Evolutionary conservation across 1,140 invertebrate species (phyloP).

Genomic region (Batillaria attramentaria): DNA sequence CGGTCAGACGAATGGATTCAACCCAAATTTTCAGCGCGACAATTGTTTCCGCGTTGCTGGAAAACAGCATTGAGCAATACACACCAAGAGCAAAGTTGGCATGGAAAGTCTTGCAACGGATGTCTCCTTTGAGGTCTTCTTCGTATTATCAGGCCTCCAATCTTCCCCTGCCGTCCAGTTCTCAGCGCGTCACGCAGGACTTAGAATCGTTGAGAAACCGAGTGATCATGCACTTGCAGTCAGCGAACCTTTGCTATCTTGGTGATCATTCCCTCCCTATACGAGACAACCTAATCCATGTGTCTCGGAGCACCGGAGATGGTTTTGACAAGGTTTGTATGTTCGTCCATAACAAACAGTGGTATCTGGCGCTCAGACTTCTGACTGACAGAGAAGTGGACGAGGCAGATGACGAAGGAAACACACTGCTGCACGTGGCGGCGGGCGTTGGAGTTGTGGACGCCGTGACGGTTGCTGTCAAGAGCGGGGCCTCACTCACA

Average conservation of each 20-base stretch:
- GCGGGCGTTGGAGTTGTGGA: neutral
- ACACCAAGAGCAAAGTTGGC: neutral
- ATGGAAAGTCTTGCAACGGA: neutral
- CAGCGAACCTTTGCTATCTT: neutral
- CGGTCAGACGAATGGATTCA: too few species aligned
- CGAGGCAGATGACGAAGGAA: neutral
- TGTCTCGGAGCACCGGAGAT: neutral
- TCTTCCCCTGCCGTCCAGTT: neutral
- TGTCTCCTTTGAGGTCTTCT: neutral
- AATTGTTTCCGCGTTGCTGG: neutral
- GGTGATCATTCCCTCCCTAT: neutral
- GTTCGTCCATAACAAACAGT: neutral
- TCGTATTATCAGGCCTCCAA: too few species aligned
- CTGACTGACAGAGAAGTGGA: neutral
- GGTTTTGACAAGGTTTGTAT: neutral
- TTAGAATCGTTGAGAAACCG: neutral
- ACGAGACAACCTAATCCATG: too few species aligned
- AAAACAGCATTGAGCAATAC: neutral
- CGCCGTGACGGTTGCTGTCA: neutral
- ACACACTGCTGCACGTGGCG: neutral
- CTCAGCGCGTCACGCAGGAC: neutral
- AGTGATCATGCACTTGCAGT: neutral
- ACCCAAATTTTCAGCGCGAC: neutral
- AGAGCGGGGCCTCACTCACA: conserved; percentile 2
- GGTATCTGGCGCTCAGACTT: conserved; percentile 1